phyloP scores from a whole-genome alignment of 2,113 vertebrate species.

The Lepus timidus region DNA sequence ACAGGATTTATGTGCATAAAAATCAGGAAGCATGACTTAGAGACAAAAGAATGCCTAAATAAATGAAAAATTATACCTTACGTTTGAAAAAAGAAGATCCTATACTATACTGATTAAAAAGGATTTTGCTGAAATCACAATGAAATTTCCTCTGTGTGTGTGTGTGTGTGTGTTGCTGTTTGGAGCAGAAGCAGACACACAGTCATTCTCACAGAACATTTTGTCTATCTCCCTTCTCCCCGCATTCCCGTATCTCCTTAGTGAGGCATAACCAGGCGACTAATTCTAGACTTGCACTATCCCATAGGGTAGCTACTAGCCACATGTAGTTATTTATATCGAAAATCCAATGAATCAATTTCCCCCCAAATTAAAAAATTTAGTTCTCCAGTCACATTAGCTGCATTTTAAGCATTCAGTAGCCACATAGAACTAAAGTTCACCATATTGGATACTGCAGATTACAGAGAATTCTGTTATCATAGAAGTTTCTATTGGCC shows the following conservation, averaged over 20 bases:
- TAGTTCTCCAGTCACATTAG: neutral
- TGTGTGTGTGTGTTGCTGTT: neutral
- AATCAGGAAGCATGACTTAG: neutral
- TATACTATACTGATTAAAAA: constrained; percentile 36
- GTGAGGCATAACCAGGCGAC: neutral
- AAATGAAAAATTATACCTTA: neutral
- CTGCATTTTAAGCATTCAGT: neutral
- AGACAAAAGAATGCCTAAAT: neutral
- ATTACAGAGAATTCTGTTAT: neutral
- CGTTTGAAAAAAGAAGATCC: neutral
- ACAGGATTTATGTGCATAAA: neutral
- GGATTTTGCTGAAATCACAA: constrained; percentile 10
- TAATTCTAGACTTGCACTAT: neutral
- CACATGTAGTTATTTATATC: neutral
- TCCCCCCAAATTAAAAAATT: constrained; percentile 6
- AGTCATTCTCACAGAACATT: neutral
- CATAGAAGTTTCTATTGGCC: neutral
- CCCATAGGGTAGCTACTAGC: neutral
- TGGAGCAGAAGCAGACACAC: neutral
- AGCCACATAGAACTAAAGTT: neutral
- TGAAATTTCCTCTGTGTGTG: neutral
- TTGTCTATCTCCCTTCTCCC: neutral
- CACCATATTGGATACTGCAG: neutral
- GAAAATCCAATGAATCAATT: constrained; percentile 10
- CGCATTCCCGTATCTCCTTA: neutral